Evolutionary conservation across 92 coral and sea anemone species (phyloP), one percentile per base, ranked within the genome.

Genomic region (Nematostella vectensis): DNA sequence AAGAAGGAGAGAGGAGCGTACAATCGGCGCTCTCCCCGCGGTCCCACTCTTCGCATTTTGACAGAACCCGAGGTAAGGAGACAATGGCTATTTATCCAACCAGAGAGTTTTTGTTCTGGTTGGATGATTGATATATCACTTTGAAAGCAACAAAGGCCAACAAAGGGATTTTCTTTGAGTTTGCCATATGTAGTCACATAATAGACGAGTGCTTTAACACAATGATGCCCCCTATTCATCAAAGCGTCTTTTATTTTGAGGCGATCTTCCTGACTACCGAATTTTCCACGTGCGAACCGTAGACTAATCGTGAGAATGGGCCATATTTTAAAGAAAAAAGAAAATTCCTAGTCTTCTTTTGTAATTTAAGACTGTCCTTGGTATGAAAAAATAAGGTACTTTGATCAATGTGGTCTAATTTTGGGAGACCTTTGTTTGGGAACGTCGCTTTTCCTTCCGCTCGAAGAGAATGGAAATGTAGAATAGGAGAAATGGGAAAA

Each of bases 171-270:
- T 78, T 65, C 57, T 39, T 57, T 64, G 36, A 78, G n/a, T 63
- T 74, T 65, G 84, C 84, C 84, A 64, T 78, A 75, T 78, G 78
- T 65, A 56, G 44, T 47, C 62, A 61, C 62, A 58, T 52, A 25
- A 71, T 74, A 61, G 57, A 63, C 69, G 77, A 65, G 74, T 65
- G 63, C 27, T 33, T 61, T 70, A 60, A 45, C 47, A 70, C 61
- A 42, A 33, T 69, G 66, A 62, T 69, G 39, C 42, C 63, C n/a
- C n/a, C 70, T 63, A 70, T 77, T 49, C 55, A 77, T 42, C 58
- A 61, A 47, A 49, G 69, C 58, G 68, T 78, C 84, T 64, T 63
- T 65, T 48, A 65, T 40, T 52, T 22, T 17, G 51, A 45, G 18
- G 31, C 49, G 22, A 39, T 65, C 50, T 20, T 30, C 59, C 24